These are phyloP conservation scores for Melangyna quadrimaculata DNA, from an alignment of 2,888 invertebrate genomes.

Conservation along the genomic window DNA sequence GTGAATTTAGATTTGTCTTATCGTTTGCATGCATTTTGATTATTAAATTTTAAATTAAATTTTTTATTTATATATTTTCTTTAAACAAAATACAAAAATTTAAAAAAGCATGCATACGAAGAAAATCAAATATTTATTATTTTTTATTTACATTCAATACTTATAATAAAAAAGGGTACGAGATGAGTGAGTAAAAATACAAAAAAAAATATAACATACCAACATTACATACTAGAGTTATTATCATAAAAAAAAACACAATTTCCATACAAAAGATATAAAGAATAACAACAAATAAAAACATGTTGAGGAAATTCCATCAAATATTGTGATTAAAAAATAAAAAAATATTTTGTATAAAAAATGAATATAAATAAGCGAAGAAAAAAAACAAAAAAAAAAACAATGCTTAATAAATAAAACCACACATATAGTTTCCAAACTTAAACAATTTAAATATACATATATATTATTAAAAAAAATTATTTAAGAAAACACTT, in stretches of 20 bases:
- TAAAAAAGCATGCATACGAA: slow-evolving; percentile 16
- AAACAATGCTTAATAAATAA: slow-evolving; percentile 45
- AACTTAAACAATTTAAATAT: slow-evolving; percentile 63
- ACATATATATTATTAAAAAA: slow-evolving; percentile 45
- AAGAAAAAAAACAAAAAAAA: slow-evolving; percentile 35
- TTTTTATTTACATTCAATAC: slow-evolving; percentile 40
- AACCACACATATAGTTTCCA: slow-evolving; percentile 65
- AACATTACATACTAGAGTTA: slow-evolving; percentile 56
- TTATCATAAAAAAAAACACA: slow-evolving; percentile 53
- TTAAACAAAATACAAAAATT: not conserved
- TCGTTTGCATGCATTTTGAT: slow-evolving; percentile 44
- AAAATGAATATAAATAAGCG: slow-evolving; percentile 56
- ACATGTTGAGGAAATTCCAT: slow-evolving; percentile 70
- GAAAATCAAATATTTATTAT: slow-evolving; percentile 55
- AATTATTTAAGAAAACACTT: slow-evolving; percentile 26
- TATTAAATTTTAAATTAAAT: slow-evolving; percentile 15
- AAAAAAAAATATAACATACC: slow-evolving; percentile 49
- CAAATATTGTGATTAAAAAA: slow-evolving; percentile 70
- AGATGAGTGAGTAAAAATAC: slow-evolving; percentile 59
- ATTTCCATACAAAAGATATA: slow-evolving; percentile 54
- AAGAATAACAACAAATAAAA: slow-evolving; percentile 39
- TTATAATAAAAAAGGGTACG: slow-evolving; percentile 49
- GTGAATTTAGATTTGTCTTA: slow-evolving; percentile 40
- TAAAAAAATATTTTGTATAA: slow-evolving; percentile 66
- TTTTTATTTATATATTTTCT: slow-evolving; percentile 23